Evolutionary conservation across 2,797 vertebrate species (phyloP).

Genomic region (Scyliorhinus canicula): DNA sequence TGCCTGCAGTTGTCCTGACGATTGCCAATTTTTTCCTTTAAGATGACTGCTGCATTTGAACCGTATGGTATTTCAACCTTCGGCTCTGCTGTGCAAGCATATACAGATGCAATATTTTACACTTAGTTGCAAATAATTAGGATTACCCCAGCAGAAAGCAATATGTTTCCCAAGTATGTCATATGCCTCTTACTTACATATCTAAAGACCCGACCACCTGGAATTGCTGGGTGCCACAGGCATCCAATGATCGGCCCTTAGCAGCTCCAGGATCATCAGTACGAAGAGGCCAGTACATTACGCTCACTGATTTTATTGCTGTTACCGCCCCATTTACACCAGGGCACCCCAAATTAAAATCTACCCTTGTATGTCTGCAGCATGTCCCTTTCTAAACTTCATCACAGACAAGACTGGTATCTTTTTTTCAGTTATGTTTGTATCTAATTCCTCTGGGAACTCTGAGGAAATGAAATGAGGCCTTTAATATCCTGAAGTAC

Average conservation of each 20-base stretch:
- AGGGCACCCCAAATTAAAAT: neutral
- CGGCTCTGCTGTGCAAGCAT: too few species aligned
- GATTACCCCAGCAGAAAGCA: neutral
- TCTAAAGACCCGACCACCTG: neutral
- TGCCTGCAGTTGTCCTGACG: too few species aligned
- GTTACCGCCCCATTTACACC: neutral
- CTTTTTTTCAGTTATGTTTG: neutral
- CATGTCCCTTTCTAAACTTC: neutral
- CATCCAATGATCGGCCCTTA: neutral
- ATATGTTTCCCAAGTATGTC: neutral
- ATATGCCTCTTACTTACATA: neutral
- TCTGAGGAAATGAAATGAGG: constrained; percentile 4
- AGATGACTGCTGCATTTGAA: too few species aligned
- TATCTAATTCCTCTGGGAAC: neutral
- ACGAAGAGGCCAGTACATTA: neutral
- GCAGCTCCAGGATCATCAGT: neutral
- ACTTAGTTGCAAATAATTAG: neutral
- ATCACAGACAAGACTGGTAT: neutral
- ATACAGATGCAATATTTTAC: neutral
- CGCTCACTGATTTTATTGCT: neutral
- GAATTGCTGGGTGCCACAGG: neutral
- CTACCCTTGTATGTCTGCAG: neutral
- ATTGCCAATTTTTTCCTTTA: too few species aligned
- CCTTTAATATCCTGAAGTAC: neutral
- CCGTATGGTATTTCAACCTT: too few species aligned